Evolutionary conservation across 2,797 vertebrate genomes (phyloP).

Genomic region (Prunella strophiata): DNA sequence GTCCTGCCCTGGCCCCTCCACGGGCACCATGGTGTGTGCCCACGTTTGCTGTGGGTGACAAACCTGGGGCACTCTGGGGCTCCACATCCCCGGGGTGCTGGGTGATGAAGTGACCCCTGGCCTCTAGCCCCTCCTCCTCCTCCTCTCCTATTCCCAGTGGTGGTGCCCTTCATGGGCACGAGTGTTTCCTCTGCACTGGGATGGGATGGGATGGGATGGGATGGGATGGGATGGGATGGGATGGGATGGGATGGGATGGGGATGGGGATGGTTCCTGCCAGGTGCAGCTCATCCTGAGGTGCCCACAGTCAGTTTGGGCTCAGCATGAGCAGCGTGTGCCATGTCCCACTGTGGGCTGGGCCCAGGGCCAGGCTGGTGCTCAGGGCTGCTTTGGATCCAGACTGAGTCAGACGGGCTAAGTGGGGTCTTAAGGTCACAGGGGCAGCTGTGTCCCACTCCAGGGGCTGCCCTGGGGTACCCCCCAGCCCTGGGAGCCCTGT

Average conservation of each 20-base stretch:
- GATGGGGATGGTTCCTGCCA: neutral
- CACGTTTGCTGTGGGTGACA: neutral
- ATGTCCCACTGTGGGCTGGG: neutral
- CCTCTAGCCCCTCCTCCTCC: no score
- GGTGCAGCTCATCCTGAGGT: neutral
- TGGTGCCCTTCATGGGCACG: neutral
- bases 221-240: no score
- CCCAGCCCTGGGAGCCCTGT: neutral
- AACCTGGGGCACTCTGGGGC: neutral
- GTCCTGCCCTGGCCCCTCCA: rapidly evolving
- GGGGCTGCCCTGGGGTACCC: neutral
- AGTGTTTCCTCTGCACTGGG: neutral
- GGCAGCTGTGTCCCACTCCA: neutral
- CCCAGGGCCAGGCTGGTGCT: neutral
- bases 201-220: no score
- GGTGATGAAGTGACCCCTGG: neutral
- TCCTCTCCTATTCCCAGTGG: neutral
- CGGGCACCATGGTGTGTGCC: neutral
- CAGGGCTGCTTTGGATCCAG: neutral
- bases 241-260: neutral
- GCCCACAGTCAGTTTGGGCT: neutral
- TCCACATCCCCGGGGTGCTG: no score
- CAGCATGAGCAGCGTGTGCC: rapidly evolving
- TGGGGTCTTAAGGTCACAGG: neutral
- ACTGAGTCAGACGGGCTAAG: neutral